Conservation (phyloP, 2,113 vertebrate genomes). For the Psephotus haematonotus region DNA sequence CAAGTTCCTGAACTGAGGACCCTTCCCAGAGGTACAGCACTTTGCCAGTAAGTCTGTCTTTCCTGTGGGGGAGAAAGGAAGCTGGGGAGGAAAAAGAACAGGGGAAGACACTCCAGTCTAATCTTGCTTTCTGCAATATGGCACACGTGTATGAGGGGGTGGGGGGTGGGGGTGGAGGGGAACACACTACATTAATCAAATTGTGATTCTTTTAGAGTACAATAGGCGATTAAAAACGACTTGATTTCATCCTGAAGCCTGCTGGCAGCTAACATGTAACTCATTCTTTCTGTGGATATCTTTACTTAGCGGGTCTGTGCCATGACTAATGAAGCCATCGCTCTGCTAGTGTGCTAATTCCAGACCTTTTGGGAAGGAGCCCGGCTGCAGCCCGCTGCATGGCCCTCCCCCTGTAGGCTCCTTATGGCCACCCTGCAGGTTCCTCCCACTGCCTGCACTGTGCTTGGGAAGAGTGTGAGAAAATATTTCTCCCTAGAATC, state of each 20-base stretch:
- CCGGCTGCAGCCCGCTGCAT: background rate
- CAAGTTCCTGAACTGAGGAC: background rate
- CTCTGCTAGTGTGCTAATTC: background rate
- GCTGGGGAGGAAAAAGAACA: background rate
- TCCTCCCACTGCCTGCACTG: conserved; percentile 37
- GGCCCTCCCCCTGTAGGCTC: conserved; percentile 4
- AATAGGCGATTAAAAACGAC: background rate
- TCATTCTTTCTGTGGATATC: background rate
- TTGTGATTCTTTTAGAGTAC: background rate
- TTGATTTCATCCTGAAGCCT: background rate
- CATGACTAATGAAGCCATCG: conserved; percentile 34
- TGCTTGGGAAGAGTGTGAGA: background rate
- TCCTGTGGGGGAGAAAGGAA: background rate
- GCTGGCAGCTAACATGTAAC: background rate
- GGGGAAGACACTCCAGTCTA: background rate
- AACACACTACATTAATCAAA: background rate
- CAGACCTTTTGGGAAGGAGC: conserved; percentile 48
- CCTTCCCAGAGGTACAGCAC: background rate
- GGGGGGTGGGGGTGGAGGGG: accelerated
- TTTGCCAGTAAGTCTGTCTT: background rate
- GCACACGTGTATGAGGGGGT: background rate
- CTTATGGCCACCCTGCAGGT: conserved; percentile 42
- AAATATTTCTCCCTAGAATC: conserved; percentile 5
- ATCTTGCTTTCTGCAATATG: background rate
- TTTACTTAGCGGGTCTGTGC: conserved; percentile 20